Conservation (phyloP, 2,113 vertebrate species). For the Menura novaehollandiae region DNA sequence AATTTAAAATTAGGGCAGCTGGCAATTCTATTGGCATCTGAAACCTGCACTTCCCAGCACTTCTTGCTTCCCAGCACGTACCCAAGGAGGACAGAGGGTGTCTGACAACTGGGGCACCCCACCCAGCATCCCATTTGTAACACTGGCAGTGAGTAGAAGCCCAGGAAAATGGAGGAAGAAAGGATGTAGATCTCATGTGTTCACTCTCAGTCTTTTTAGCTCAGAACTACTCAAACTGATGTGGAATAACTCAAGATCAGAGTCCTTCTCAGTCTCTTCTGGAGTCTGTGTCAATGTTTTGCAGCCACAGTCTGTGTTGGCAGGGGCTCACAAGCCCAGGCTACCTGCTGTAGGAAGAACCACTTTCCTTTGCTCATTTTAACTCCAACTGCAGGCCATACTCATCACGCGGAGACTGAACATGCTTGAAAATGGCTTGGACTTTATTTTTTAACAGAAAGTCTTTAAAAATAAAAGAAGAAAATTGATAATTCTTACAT, state of each 20-base stretch:
- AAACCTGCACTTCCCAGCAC: not conserved
- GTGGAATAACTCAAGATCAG: not conserved
- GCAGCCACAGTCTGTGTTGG: not conserved
- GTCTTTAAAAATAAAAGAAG: not conserved
- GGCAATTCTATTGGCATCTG: not conserved
- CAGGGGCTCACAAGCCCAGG: not conserved
- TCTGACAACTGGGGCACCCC: not conserved
- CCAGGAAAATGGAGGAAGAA: not conserved
- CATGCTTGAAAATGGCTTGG: not conserved
- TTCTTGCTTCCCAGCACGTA: not conserved
- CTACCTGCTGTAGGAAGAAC: not conserved
- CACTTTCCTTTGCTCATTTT: not conserved
- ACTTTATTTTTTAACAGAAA: not conserved
- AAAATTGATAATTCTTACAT: not conserved
- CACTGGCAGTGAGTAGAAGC: not conserved
- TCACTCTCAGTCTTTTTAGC: not conserved
- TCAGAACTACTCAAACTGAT: not conserved
- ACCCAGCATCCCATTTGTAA: not conserved
- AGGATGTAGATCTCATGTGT: accelerated
- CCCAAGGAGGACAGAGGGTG: not conserved
- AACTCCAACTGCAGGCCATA: not conserved
- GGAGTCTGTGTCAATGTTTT: not conserved
- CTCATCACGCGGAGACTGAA: not conserved
- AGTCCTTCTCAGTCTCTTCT: not conserved
- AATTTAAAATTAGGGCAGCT: not conserved